Evolutionary conservation across 2,888 invertebrate genomes (phyloP).

Genomic region (Empis stercorea): DNA sequence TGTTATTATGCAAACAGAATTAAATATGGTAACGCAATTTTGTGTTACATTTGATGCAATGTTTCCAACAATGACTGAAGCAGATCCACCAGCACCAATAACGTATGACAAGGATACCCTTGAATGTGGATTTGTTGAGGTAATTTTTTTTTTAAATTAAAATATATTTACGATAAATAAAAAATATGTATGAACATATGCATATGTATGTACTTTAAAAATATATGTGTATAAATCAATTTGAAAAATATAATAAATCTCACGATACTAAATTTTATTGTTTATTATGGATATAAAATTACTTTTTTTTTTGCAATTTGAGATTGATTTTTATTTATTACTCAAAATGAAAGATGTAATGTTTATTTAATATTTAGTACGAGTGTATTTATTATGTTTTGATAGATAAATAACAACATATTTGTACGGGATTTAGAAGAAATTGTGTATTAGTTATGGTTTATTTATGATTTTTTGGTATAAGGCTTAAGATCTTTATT

Average conservation of each 20-base stretch:
- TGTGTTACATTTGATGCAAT: constrained; percentile 68
- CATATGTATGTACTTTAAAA: neutral
- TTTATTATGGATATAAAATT: neutral
- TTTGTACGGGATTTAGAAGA: no score
- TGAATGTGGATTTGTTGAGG: constrained; percentile 58
- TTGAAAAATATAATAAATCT: no score
- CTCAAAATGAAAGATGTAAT: no score
- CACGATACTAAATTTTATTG: neutral
- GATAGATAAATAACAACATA: no score
- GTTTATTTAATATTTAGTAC: no score
- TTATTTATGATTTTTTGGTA: no score
- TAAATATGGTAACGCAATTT: constrained; percentile 79
- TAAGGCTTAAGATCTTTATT: no score
- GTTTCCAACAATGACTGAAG: constrained; percentile 26
- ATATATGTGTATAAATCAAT: no score
- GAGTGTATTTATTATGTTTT: no score
- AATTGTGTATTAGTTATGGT: no score
- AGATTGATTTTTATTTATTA: neutral
- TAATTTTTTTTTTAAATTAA: constrained; percentile 27
- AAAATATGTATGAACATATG: neutral
- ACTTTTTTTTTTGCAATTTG: no score
- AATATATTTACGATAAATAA: neutral
- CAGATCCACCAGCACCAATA: constrained; percentile 32
- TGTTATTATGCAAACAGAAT: constrained; percentile 70
- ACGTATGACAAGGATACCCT: constrained; percentile 44